Base-by-base conservation (phyloP, 1,140 invertebrate genomes). In the Calosoma granatense region DNA sequence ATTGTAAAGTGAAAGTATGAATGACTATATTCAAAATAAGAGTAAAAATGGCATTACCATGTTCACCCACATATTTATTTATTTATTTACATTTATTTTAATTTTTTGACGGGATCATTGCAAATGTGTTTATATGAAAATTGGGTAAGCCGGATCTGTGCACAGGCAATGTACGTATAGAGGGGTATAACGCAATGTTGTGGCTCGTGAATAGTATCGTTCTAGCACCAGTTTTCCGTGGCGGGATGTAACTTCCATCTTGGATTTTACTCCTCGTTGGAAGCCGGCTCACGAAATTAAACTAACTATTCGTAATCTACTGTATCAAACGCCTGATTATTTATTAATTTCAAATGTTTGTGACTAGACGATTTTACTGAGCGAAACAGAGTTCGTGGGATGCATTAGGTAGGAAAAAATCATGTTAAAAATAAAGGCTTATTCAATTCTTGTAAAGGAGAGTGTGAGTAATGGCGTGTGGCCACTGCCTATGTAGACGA, bases 181-280 rank as follows among this genome's bases (percentile, higher is more conserved):
- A 72, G 70, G 70, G 70, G 70, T 72, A 70, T 62, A 60, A 72
- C 70, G 63, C 63, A 65, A 68, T 66, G 66, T 65, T 66, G 68
- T 63, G 56, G 54, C 61, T 66, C 60, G 54, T 47, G 59, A 62
- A 62, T 67, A 66, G 64, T 65, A 62, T 65, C 66, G 61, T 66
- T 66, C 67, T 47, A 47, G 15, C 17, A 47, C 61, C 63, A 70
- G 69, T 70, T 64, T 70, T 65, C 63, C 69, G 70, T 67, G 70
- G 70, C 70, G 70, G 69, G 66, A 70, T 70, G 68, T 70, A 65
- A 63, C 69, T 69, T 71, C 72, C 71, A 72, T 72, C 68, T 73
- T 72, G 71, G 64, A 69, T 70, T 65, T 66, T 64, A 63, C 58
- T 70, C 65, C 62, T 65, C 64, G 63, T 58, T 61, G 41, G 41